Conservation (phyloP, 2,797 vertebrate species). For the Betta splendens region DNA sequence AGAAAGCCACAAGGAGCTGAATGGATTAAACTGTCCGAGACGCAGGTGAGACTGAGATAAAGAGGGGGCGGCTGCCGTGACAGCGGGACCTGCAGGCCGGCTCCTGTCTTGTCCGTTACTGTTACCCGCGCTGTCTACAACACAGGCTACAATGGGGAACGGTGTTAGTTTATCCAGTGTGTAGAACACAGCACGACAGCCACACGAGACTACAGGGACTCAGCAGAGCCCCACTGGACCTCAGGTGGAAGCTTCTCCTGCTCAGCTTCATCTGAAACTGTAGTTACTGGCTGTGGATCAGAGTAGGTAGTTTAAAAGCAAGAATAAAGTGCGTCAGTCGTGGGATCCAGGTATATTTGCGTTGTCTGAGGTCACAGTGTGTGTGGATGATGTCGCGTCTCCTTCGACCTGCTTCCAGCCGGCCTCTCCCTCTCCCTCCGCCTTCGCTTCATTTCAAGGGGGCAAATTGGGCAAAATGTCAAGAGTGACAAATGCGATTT, state of each 20-base stretch:
- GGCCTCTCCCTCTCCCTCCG: too few relatives aligned
- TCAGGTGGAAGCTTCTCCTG: background rate
- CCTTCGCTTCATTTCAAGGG: slow-evolving; percentile 48
- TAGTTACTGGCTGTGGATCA: too few relatives aligned
- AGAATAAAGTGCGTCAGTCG: too few relatives aligned
- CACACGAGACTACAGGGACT: slow-evolving; percentile 7
- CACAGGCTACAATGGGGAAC: slow-evolving; percentile 25
- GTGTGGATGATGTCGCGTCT: slow-evolving; percentile 36
- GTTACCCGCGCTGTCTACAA: slow-evolving; percentile 44
- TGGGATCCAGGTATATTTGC: too few relatives aligned
- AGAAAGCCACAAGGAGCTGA: slow-evolving; percentile 75
- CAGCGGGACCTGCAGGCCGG: slow-evolving; percentile 57
- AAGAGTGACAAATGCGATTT: slow-evolving; percentile 74
- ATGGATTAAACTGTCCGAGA: slow-evolving; percentile 79
- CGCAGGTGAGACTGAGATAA: slow-evolving; percentile 74
- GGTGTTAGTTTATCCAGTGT: slow-evolving; percentile 20
- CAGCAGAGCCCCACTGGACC: slow-evolving; percentile 14
- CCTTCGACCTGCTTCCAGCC: slow-evolving; percentile 19
- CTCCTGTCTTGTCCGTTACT: slow-evolving; percentile 57
- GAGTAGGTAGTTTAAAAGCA: too few relatives aligned
- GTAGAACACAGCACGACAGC: slow-evolving; percentile 16
- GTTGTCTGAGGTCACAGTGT: slow-evolving; percentile 16
- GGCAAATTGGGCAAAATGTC: slow-evolving; percentile 58
- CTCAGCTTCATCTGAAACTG: too few relatives aligned
- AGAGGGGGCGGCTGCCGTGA: slow-evolving; percentile 58